These are phyloP conservation scores for Chymomyza amoena DNA, from an alignment of 2,888 invertebrate genomes.

Conservation along the genomic window DNA sequence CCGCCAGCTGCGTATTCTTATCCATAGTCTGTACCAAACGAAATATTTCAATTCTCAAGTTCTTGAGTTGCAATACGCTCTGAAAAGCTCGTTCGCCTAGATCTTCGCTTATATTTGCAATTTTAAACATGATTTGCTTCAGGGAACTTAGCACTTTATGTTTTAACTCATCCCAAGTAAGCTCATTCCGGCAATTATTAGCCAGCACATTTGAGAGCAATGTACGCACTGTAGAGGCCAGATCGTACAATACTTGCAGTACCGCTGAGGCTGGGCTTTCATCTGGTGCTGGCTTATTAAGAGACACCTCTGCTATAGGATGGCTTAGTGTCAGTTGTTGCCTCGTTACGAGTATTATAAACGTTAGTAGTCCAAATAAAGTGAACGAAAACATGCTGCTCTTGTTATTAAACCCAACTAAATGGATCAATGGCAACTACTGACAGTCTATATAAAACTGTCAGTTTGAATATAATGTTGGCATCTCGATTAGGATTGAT, in stretches of 20 bases:
- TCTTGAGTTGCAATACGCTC: constrained; percentile 37
- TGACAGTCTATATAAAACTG: constrained; percentile 14
- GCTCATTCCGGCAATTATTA: background rate
- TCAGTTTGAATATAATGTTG: constrained; percentile 9
- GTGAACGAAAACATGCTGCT: constrained; percentile 16
- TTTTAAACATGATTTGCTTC: constrained; percentile 36
- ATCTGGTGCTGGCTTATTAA: constrained; percentile 6
- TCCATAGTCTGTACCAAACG: background rate
- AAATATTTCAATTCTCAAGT: background rate
- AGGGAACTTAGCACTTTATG: constrained; percentile 39
- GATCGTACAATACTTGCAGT: constrained; percentile 10
- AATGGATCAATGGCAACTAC: constrained; percentile 36
- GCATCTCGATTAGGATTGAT: constrained; percentile 19
- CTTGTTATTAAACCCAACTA: constrained; percentile 34
- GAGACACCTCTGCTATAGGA: background rate
- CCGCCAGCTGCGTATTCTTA: background rate
- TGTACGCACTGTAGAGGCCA: background rate
- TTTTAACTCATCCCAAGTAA: constrained; percentile 29
- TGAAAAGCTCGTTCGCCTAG: constrained; percentile 39
- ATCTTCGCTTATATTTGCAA: constrained; percentile 42
- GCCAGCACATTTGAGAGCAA: background rate
- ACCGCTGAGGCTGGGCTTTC: background rate
- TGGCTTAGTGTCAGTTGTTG: background rate
- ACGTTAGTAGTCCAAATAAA: constrained; percentile 22
- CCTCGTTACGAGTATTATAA: constrained; percentile 12